Evolutionary conservation across 2,113 vertebrate species (phyloP).

Genomic region (Zosterops japonicus): DNA sequence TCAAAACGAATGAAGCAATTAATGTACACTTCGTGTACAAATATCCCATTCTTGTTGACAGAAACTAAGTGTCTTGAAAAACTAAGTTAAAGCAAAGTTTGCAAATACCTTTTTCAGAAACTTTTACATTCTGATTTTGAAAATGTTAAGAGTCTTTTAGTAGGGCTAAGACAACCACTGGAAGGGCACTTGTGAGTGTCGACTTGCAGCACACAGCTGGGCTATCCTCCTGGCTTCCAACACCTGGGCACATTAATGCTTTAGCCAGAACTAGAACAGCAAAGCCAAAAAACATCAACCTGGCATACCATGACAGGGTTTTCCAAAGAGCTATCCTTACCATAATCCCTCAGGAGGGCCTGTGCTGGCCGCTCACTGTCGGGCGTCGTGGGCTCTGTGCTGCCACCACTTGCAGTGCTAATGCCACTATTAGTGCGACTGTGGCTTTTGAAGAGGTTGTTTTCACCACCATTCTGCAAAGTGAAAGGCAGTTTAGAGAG

Average conservation of each 20-base stretch:
- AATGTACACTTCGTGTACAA: neutral
- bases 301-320: neutral
- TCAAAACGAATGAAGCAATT: neutral
- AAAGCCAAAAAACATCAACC: neutral
- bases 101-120: neutral
- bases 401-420: constrained; percentile 89
- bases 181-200: neutral
- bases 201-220: neutral
- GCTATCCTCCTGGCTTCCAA: neutral
- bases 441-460: constrained; percentile 82
- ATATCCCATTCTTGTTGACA: neutral
- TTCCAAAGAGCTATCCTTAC: constrained; percentile 69
- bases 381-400: constrained; percentile 87
- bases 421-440: constrained; percentile 92
- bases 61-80: neutral
- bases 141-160: neutral
- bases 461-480: constrained; percentile 74
- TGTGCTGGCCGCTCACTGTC: constrained; percentile 90
- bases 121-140: neutral
- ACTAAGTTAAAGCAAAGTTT: neutral
- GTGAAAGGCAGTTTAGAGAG: neutral
- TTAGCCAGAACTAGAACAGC: neutral
- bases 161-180: neutral
- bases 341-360: constrained; percentile 90
- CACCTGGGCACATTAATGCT: neutral